Base-by-base conservation (phyloP, 2,888 invertebrate genomes). In the Chrysotoxum bicinctum region DNA sequence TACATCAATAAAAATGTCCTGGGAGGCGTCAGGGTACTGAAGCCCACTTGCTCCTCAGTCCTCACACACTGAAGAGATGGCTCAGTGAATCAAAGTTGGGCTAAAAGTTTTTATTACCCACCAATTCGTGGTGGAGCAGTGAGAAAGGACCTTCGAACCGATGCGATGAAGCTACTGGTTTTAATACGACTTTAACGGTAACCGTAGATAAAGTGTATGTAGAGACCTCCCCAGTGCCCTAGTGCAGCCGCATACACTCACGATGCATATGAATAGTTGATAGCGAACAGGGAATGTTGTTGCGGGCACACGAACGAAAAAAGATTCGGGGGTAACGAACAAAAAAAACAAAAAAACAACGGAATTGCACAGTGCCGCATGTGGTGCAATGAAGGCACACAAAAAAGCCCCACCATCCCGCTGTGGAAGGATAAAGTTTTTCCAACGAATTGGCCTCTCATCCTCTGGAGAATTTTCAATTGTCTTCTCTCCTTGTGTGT, bases 91-190 rank as follows among this genome's bases (percentile, higher is more conserved):
- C 85, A 85, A 85, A 81, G 81, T 72, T 73, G 72, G 81, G 68
- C 76, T 52, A 76, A 84, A 85, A 85, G 81, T 85, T 85, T 85
- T 85, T 85, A 85, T 85, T 85, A 73, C 76, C 76, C 81, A 73
- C 68, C 82, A 82, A 73, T 86, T 77, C 77, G 77, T 81, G 86
- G 77, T 73, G 66, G 73, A 73, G 68, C 50, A 23, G 69, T 54
- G 73, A 64, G 23, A 23, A 32, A 66, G 66, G 81, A 81, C 81
- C 85, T 81, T 85, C 69, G 85, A 76, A 75, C 72, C 75, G 68
- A 23, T 60, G 40, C 74, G 70, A 26, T 62, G 43, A 12, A 45
- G 75, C 48, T 81, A 76, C 66, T 68, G 30, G 40, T 48, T 52
- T 75, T 70, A 80, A 80, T 64, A 70, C 40, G 78, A 66, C 60